These are phyloP conservation scores for Semotilus atromaculatus DNA, from an alignment of 2,797 vertebrate species.

Conservation along the genomic window DNA sequence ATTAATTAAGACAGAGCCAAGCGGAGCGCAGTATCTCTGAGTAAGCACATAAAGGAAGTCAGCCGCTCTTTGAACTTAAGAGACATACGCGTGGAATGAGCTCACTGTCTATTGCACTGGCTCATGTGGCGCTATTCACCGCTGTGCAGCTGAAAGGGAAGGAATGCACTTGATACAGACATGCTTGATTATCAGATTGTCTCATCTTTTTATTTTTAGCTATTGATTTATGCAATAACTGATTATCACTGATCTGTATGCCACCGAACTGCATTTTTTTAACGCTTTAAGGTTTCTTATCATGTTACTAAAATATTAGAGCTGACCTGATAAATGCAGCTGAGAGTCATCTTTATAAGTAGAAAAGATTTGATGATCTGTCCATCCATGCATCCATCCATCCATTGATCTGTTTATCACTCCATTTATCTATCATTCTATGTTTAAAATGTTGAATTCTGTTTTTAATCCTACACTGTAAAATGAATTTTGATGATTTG, in stretches of 20 bases:
- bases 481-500: too few relatives aligned
- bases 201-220: constrained; percentile 32
- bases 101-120: background rate
- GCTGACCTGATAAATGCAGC: too few relatives aligned
- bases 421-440: background rate
- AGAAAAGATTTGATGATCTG: too few relatives aligned
- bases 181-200: constrained; percentile 41
- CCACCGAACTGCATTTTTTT: background rate
- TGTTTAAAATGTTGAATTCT: too few relatives aligned
- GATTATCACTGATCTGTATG: background rate
- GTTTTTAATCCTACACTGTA: too few relatives aligned
- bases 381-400: background rate
- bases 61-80: constrained; percentile 38
- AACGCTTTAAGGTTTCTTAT: background rate
- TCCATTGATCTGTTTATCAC: too few relatives aligned
- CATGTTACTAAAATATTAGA: background rate
- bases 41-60: constrained; percentile 36
- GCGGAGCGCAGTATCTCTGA: constrained; percentile 37
- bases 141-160: constrained; percentile 23
- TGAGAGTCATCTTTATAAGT: too few relatives aligned
- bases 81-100: background rate
- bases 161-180: constrained; percentile 20
- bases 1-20: constrained; percentile 59
- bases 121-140: background rate
- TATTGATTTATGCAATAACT: constrained; percentile 16